phyloP scores from a whole-genome alignment of 2,113 vertebrate species.

The Bubo blakistoni region DNA sequence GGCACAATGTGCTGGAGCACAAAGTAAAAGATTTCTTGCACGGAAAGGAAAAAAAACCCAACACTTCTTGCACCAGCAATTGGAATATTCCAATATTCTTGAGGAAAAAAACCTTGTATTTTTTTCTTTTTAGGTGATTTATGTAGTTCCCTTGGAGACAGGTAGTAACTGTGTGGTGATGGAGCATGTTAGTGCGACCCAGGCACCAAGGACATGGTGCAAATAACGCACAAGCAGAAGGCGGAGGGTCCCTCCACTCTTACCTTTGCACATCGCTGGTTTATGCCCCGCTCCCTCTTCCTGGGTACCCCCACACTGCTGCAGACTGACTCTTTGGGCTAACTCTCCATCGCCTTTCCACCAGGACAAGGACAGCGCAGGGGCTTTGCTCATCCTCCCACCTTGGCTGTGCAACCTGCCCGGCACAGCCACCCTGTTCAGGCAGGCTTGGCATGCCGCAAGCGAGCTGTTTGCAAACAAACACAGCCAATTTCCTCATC shows the following conservation, averaged over 20 bases:
- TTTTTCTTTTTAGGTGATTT: background rate
- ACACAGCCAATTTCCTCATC: background rate
- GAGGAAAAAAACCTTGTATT: background rate
- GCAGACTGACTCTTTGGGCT: background rate
- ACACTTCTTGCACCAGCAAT: background rate
- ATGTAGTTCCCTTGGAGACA: background rate
- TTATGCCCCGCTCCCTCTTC: background rate
- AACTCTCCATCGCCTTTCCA: background rate
- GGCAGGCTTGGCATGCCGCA: fast-evolving
- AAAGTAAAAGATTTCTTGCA: background rate
- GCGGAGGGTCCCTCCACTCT: background rate
- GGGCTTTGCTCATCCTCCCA: background rate
- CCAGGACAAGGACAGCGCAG: fast-evolving
- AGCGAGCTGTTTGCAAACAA: background rate
- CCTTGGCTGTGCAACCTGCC: fast-evolving
- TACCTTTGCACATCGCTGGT: background rate
- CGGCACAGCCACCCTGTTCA: fast-evolving
- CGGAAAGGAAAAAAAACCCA: background rate
- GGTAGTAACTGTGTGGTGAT: background rate
- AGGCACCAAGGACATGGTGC: fast-evolving
- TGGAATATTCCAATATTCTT: background rate
- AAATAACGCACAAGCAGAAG: background rate
- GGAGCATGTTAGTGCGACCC: background rate
- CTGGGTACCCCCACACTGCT: fast-evolving
- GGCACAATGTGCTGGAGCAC: background rate